phyloP scores from a whole-genome alignment of 2,797 vertebrate species.

The Rhynchotus rufescens region DNA sequence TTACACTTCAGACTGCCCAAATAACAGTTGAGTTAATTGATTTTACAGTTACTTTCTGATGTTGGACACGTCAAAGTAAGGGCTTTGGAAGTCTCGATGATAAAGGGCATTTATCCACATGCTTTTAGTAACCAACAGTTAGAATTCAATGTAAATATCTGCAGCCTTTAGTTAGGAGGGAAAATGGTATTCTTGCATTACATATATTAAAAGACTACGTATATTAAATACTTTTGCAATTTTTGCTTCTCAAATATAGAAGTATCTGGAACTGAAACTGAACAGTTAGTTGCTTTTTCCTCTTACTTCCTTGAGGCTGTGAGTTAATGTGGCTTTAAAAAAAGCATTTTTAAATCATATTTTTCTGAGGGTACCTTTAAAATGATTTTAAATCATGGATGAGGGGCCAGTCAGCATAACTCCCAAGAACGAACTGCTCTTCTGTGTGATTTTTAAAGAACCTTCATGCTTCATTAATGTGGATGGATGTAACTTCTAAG shows the following conservation, averaged over 20 bases:
- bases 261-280: not conserved
- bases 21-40: conserved; percentile 38
- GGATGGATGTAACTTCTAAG: conserved; percentile 40
- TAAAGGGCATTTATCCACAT: not conserved
- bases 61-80: not conserved
- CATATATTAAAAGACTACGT: not conserved
- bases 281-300: not conserved
- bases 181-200: not conserved
- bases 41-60: conserved; percentile 17
- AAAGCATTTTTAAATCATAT: not conserved
- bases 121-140: not conserved
- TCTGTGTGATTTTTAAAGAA: conserved; percentile 46
- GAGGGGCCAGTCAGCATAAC: not conserved
- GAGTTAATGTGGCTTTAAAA: not conserved
- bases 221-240: not conserved
- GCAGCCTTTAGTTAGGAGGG: not conserved
- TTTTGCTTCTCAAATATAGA: not conserved
- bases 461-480: conserved; percentile 51
- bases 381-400: not conserved
- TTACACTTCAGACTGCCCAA: conserved; percentile 20
- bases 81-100: not conserved
- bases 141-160: not conserved
- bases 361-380: not conserved
- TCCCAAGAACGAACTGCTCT: not conserved
- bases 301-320: not conserved